Percentiles rank a stretch among this genome's conserved stretches.
These are phyloP conservation scores for Microcebus jonahi DNA, from an alignment of 2,113 vertebrate genomes.

Conservation along the genomic window DNA sequence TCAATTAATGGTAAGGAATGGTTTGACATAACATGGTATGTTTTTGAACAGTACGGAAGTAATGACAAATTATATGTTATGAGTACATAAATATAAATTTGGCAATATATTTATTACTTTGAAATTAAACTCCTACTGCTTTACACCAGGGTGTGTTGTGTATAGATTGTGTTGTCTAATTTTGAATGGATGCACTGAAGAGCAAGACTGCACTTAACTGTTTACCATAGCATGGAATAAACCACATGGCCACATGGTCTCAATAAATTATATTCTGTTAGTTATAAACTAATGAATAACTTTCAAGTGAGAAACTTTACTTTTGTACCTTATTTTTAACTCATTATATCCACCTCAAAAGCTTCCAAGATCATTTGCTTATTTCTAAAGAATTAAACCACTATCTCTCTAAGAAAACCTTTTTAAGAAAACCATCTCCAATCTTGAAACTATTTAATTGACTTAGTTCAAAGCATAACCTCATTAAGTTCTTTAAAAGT, in stretches of 20 bases:
- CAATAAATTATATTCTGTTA: not conserved
- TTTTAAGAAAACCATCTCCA: not conserved
- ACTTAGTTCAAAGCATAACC: not conserved
- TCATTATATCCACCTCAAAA: not conserved
- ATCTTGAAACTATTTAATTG: not conserved
- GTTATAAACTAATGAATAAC: not conserved
- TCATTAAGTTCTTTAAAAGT: slow-evolving; percentile 23
- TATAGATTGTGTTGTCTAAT: not conserved
- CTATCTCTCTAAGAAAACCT: not conserved
- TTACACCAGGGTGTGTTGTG: not conserved
- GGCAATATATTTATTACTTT: not conserved
- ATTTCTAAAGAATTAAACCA: not conserved
- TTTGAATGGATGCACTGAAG: not conserved
- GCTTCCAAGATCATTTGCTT: not conserved
- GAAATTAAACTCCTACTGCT: not conserved
- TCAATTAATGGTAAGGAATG: not conserved
- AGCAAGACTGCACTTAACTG: not conserved
- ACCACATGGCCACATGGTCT: fast-evolving
- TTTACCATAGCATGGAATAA: not conserved
- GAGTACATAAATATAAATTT: not conserved
- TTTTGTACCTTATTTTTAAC: not conserved
- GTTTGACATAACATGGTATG: not conserved
- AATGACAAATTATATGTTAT: not conserved
- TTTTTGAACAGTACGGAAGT: not conserved
- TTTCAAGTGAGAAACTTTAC: not conserved